phyloP scores from a whole-genome alignment of 1,140 invertebrate species.

The Listronotus bonariensis region DNA sequence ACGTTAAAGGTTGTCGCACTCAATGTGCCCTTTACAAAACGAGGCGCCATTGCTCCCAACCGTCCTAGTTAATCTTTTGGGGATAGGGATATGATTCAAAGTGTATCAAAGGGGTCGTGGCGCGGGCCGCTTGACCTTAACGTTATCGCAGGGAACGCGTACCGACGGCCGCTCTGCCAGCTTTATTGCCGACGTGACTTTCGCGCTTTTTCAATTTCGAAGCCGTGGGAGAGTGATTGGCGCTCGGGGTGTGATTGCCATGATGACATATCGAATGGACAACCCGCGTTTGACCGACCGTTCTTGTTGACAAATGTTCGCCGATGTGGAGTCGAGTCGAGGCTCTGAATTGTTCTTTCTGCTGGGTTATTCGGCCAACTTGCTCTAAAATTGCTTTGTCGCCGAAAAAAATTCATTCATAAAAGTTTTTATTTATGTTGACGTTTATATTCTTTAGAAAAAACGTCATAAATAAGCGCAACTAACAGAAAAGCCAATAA shows the following conservation, averaged over 20 bases:
- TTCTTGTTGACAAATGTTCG: slow-evolving; percentile 54
- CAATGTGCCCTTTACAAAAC: slow-evolving; percentile 29
- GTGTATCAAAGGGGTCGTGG: slow-evolving; percentile 31
- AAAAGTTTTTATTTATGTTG: slow-evolving; percentile 13
- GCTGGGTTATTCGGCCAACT: slow-evolving; percentile 1
- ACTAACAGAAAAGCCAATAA: too few relatives aligned
- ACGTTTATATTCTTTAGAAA: background rate
- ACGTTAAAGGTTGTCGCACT: slow-evolving; percentile 35
- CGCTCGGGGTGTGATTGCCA: slow-evolving; percentile 56
- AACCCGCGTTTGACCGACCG: slow-evolving; percentile 51
- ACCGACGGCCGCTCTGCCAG: slow-evolving; percentile 41
- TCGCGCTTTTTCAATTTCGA: slow-evolving; percentile 57
- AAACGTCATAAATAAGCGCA: too few relatives aligned
- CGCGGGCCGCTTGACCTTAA: slow-evolving; percentile 39
- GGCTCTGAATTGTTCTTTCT: slow-evolving; percentile 29
- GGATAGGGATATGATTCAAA: slow-evolving; percentile 46
- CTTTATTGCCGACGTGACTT: slow-evolving; percentile 57
- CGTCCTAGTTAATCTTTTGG: slow-evolving; percentile 39
- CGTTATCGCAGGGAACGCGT: slow-evolving; percentile 50
- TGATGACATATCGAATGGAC: slow-evolving; percentile 56
- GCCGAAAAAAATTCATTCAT: slow-evolving; percentile 5
- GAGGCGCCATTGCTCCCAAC: slow-evolving; percentile 20
- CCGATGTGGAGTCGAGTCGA: slow-evolving; percentile 37
- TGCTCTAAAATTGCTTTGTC: slow-evolving; percentile 18
- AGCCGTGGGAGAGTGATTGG: slow-evolving; percentile 54